Evolutionary conservation across 2,797 vertebrate species (phyloP).

Genomic region (Lepus townsendii): DNA sequence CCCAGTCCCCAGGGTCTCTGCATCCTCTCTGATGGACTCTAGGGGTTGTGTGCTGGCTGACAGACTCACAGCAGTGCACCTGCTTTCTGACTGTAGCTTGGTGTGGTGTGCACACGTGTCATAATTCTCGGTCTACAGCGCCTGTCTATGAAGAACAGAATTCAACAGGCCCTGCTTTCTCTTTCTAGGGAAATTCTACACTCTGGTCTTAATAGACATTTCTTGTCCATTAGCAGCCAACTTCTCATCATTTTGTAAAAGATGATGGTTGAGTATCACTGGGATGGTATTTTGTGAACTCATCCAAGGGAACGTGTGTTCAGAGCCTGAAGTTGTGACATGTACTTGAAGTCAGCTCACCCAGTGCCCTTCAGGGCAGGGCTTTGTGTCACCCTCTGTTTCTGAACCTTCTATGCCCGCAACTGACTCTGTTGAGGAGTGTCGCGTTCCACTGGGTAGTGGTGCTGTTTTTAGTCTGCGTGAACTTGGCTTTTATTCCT

Average conservation of each 20-base stretch:
- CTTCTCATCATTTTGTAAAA: constrained; percentile 53
- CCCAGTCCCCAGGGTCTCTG: neutral
- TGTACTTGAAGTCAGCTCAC: neutral
- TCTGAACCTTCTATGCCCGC: neutral
- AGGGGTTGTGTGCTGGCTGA: neutral
- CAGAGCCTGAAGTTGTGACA: neutral
- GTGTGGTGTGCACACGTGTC: neutral
- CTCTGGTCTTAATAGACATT: neutral
- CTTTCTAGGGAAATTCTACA: neutral
- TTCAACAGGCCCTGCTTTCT: neutral
- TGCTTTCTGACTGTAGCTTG: neutral
- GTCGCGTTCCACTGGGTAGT: neutral
- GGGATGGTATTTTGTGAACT: constrained; percentile 15
- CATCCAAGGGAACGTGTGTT: neutral
- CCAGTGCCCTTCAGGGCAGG: neutral
- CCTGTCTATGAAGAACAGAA: constrained; percentile 6
- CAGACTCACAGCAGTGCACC: neutral
- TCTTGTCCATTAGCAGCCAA: constrained; percentile 6
- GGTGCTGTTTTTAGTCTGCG: neutral
- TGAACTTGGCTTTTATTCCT: neutral
- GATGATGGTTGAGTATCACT: neutral
- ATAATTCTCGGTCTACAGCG: neutral
- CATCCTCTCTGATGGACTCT: neutral
- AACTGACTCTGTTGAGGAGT: neutral
- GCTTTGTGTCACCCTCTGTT: neutral